Percentiles rank a stretch among this genome's conserved stretches.
Evolutionary conservation across 1,140 invertebrate species (phyloP).

Genomic region (Rhopalosiphum padi): DNA sequence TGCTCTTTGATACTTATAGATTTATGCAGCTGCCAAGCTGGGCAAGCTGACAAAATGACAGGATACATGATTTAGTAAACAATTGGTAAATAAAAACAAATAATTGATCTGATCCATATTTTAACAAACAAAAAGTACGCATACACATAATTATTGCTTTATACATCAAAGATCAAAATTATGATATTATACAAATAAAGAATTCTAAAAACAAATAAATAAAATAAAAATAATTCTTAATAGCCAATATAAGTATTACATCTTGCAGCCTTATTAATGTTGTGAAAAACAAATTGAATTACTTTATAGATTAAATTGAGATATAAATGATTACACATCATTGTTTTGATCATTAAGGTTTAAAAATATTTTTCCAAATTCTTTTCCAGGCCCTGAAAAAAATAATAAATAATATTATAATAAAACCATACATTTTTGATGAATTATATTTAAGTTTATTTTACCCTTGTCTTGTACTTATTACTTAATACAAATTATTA

Average conservation of each 20-base stretch:
- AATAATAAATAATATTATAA: not conserved
- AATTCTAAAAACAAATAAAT: not conserved
- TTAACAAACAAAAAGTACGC: not conserved
- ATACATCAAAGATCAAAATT: not conserved
- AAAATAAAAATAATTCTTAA: not conserved
- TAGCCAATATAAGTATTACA: not conserved
- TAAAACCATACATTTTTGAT: not conserved
- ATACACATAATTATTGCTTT: not conserved
- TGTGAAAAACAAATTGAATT: not conserved
- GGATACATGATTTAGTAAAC: not conserved
- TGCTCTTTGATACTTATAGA: slow-evolving; percentile 5
- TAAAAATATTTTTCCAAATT: slow-evolving; percentile 49
- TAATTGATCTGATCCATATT: slow-evolving; percentile 19
- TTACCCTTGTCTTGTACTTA: not conserved
- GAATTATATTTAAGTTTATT: not conserved
- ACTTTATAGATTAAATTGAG: not conserved
- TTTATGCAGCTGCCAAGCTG: not conserved
- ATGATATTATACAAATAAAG: not conserved
- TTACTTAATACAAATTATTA: not conserved
- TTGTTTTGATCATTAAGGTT: not conserved
- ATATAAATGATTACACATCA: not conserved
- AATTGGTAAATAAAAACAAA: slow-evolving; percentile 17
- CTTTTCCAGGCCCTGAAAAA: slow-evolving; percentile 43
- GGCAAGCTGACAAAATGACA: not conserved
- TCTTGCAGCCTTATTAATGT: slow-evolving; percentile 16